Percentiles rank a stretch among this genome's conserved stretches.
Evolutionary conservation across 2,888 invertebrate genomes (phyloP).

Genomic region (Eupeodes luniger): DNA sequence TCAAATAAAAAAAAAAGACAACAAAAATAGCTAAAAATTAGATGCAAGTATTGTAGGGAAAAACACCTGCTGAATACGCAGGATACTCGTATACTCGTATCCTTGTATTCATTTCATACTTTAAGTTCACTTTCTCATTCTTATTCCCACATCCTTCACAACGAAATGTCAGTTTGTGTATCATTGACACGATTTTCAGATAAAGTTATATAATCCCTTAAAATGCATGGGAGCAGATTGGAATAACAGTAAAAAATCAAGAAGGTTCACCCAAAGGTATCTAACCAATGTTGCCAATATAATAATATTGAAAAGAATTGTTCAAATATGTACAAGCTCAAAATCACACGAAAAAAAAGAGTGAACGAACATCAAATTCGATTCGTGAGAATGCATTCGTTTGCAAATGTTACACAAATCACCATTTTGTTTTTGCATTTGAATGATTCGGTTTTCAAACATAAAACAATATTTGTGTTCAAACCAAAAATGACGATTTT

Average conservation of each 20-base stretch:
- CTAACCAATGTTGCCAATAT: background rate
- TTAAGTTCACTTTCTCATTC: background rate
- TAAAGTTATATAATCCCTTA: slow-evolving; percentile 35
- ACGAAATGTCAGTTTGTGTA: slow-evolving; percentile 44
- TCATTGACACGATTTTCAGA: slow-evolving; percentile 57
- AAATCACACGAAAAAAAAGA: background rate
- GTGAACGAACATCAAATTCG: too few species aligned
- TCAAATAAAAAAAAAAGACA: slow-evolving; percentile 4
- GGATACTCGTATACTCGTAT: background rate
- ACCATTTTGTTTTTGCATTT: too few species aligned
- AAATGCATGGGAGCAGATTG: slow-evolving; percentile 6
- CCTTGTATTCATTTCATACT: background rate
- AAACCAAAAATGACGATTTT: background rate
- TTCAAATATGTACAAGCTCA: too few species aligned
- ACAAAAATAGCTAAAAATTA: slow-evolving; percentile 15
- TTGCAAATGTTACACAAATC: too few species aligned
- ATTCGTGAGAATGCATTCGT: too few species aligned
- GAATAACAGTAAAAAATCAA: slow-evolving; percentile 5
- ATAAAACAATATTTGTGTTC: too few species aligned
- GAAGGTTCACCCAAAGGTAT: background rate
- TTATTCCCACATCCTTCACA: too few species aligned
- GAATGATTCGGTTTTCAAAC: too few species aligned
- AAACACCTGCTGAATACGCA: slow-evolving; percentile 53
- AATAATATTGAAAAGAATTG: background rate
- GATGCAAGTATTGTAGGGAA: slow-evolving; percentile 1